A percentile compares a stretch with the other conserved stretches of the same genome.
Evolutionary conservation across 2,797 vertebrate genomes (phyloP).

Genomic region (Phataginus tetradactyla): DNA sequence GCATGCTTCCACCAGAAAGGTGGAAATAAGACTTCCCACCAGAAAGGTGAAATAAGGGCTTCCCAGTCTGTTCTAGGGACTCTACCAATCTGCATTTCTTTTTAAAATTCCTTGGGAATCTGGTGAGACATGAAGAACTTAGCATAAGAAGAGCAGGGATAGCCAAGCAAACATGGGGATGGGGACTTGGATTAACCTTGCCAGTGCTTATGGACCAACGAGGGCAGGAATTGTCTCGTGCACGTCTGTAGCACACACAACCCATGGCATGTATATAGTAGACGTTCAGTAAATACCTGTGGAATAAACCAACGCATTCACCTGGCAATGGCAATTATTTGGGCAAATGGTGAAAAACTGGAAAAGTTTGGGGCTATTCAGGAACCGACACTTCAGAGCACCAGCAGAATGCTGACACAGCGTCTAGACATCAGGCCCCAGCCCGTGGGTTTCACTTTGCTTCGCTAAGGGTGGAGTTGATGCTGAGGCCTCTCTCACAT

Average conservation of each 20-base stretch:
- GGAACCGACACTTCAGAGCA: not conserved
- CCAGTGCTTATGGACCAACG: not conserved
- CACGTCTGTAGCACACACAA: not conserved
- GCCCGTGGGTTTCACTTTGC: not conserved
- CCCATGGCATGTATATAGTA: not conserved
- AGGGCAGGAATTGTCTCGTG: not conserved
- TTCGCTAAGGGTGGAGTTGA: not conserved
- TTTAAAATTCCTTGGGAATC: not conserved
- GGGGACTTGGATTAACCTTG: not conserved
- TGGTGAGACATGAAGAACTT: not conserved
- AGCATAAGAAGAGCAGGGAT: not conserved
- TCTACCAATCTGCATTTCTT: not conserved
- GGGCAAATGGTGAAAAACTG: not conserved
- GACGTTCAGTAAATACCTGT: not conserved
- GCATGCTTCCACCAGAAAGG: not conserved
- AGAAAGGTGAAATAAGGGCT: not conserved
- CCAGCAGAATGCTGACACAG: accelerated
- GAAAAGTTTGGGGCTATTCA: not conserved
- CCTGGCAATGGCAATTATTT: not conserved
- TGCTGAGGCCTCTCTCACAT: not conserved
- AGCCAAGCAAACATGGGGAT: not conserved
- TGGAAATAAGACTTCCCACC: too few relatives aligned
- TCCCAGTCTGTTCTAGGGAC: not conserved
- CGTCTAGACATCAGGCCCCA: not conserved
- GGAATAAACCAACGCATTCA: not conserved